phyloP scores from a whole-genome alignment of 2,797 vertebrate species.

The Arnoldichthys spilopterus region DNA sequence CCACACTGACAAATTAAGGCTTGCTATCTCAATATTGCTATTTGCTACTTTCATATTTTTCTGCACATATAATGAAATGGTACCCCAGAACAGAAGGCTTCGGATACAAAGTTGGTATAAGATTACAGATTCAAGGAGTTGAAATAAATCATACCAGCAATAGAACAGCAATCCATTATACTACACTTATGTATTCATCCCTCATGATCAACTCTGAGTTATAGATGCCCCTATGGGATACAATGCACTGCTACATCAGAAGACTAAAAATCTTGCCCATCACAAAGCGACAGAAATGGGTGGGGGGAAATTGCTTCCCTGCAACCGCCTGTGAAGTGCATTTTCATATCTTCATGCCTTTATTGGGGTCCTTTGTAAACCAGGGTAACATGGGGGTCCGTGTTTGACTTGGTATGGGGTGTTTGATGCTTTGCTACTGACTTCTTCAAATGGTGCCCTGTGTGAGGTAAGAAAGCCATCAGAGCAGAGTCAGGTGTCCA shows the following conservation, averaged over 20 bases:
- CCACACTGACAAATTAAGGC: background rate
- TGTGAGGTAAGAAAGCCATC: constrained; percentile 69
- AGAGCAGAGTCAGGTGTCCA: constrained; percentile 54
- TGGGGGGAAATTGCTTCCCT: constrained; percentile 75
- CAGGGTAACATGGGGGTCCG: constrained; percentile 53
- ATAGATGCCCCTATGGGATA: constrained; percentile 60
- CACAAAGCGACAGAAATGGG: constrained; percentile 70
- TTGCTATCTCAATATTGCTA: background rate
- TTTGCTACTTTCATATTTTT: background rate
- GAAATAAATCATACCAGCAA: constrained; percentile 7
- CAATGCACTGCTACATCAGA: constrained; percentile 73
- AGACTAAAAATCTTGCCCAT: constrained; percentile 65
- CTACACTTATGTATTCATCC: constrained; percentile 67
- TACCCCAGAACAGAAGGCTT: background rate
- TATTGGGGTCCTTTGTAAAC: constrained; percentile 75
- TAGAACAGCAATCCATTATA: constrained; percentile 40
- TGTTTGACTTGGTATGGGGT: constrained; percentile 59
- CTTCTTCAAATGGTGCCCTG: constrained; percentile 70
- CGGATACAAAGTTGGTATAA: background rate
- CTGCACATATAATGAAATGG: background rate
- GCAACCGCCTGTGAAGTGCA: constrained; percentile 78
- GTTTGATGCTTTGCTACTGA: constrained; percentile 70
- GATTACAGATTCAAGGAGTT: constrained; percentile 17
- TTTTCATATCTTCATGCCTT: constrained; percentile 80
- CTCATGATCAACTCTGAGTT: constrained; percentile 64